phyloP scores from a whole-genome alignment of 2,113 vertebrate genomes.

The Rhea pennata region DNA sequence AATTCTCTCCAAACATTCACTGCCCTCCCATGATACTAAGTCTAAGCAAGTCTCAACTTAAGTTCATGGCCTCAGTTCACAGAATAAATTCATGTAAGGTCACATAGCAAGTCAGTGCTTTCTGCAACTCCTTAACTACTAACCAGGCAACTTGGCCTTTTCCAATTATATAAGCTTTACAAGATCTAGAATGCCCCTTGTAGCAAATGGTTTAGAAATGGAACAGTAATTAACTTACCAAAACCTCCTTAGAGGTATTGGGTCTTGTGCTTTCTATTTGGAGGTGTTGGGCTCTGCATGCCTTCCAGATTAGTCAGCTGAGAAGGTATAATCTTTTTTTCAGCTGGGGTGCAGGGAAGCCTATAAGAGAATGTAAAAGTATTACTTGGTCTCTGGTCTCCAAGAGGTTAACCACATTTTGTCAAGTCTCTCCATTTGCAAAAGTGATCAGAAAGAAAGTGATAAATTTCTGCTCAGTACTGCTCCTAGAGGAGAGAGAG shows the following conservation, averaged over 20 bases:
- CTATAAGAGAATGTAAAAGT: fast-evolving
- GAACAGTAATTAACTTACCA: neutral
- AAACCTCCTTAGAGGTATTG: neutral
- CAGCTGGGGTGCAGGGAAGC: neutral
- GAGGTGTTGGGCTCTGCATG: neutral
- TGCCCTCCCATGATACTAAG: neutral
- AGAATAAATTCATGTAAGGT: neutral
- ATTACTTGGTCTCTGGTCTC: neutral
- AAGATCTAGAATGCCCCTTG: neutral
- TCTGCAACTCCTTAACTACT: neutral
- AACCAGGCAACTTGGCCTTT: neutral
- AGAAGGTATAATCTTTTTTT: neutral
- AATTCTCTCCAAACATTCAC: fast-evolving
- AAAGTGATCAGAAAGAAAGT: neutral
- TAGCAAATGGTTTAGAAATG: neutral
- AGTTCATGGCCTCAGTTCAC: neutral
- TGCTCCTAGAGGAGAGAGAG: neutral
- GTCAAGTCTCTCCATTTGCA: neutral
- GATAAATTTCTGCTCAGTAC: fast-evolving
- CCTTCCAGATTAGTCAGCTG: neutral
- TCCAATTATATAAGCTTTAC: neutral
- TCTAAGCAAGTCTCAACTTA: neutral
- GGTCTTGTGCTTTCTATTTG: neutral
- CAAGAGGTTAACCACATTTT: neutral
- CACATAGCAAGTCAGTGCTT: neutral